Base-by-base conservation (phyloP, 2,797 vertebrate genomes). In the Buphagus erythrorhynchus region DNA sequence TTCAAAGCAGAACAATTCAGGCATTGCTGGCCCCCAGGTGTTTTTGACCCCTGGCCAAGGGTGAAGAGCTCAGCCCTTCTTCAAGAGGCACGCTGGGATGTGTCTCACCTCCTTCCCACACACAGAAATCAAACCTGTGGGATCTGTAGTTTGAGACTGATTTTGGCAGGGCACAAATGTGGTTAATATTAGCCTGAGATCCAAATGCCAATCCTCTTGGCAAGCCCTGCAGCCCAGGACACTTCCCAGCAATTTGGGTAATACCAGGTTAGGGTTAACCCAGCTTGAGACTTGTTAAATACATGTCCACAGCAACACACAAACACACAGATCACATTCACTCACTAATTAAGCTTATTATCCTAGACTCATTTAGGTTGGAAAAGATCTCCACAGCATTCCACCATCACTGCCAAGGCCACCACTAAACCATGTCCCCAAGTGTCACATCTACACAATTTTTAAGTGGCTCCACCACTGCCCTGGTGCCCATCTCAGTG, bases 241-340 rank as follows among this genome's bases (percentile, higher is more conserved):
- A 31, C 42, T 48, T 62, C 71, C 73, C 16, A 57, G 80, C 80
- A 86, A 79, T 75, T 91, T n/a, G 66, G 83, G 58, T 88, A 86
- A 91, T 63, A 49, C 55, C 62, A 86, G 77, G 51, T 59, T 71
- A 66, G 77, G 63, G 77, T 75, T 94, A 86, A 73, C 29, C 65
- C 68, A 69, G 74, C 73, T 45, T 17, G 38, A 71, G 20, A 43
- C 28, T 55, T 54, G 77, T 55, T 61, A 76, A 91, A 93, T 55
- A 90, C 48, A 22, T 14, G 36, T 43, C 24, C 61, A 88, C 63
- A 86, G 46, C 54, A 78, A 76, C 11, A 72, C 85, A 86, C 40
- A 83, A 13, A 77, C 31, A 51, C 19, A 22, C 5, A 88, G 75
- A 72, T 55, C 76, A 6, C 55, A 78, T 57, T 88, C 62, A 88